Evolutionary conservation across 2,888 invertebrate genomes (phyloP).

Genomic region (Caenorhabditis virilis): DNA sequence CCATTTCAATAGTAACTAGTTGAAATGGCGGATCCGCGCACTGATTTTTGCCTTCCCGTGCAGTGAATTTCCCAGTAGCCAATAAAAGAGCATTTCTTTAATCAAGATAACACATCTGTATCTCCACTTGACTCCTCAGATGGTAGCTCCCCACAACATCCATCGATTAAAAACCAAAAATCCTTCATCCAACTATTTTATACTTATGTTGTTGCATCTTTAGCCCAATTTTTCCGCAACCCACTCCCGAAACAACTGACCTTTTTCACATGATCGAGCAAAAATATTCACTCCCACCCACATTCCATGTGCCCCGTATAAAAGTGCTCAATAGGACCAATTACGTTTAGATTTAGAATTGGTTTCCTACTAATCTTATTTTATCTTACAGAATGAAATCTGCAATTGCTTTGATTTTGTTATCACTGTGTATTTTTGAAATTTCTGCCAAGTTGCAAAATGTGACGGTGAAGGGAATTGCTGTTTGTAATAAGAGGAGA

Average conservation of each 20-base stretch:
- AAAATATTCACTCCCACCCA: not conserved
- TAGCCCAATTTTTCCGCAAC: not conserved
- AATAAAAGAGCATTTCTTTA: too few species aligned
- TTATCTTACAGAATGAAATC: too few species aligned
- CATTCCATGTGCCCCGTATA: not conserved
- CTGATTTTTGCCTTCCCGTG: too few species aligned
- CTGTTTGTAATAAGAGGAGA: constrained; percentile 53
- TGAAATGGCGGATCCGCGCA: too few species aligned
- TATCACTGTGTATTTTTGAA: constrained; percentile 8
- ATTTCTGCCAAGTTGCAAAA: constrained; percentile 39
- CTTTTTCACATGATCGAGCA: not conserved
- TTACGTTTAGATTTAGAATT: not conserved
- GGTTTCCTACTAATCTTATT: not conserved
- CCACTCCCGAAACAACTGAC: not conserved
- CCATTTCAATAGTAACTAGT: too few species aligned
- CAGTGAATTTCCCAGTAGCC: too few species aligned
- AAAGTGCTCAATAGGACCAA: not conserved
- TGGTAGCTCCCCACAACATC: too few species aligned
- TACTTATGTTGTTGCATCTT: not conserved
- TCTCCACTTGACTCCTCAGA: too few species aligned
- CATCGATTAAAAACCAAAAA: too few species aligned
- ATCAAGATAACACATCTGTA: too few species aligned
- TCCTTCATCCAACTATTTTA: too few species aligned
- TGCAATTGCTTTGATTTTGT: too few species aligned
- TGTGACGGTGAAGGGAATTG: constrained; percentile 53